Evolutionary conservation across 1,140 invertebrate genomes (phyloP), one percentile per base, ranked within the genome.

Genomic region (Thaumetopoea pityocampa): DNA sequence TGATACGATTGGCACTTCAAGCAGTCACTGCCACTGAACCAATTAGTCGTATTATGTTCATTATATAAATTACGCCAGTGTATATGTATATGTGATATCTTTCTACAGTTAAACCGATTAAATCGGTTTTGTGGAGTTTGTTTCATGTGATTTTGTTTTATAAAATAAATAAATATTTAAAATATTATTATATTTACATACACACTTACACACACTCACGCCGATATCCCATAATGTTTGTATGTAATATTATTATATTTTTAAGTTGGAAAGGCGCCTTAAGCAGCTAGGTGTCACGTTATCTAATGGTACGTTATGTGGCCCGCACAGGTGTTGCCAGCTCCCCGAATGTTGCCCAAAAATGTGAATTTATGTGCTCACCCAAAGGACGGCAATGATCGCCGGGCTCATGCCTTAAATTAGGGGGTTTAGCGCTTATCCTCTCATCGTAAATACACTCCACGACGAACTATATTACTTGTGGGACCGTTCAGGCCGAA

Each of bases 291-390:
- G 48, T 52, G 58, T 58, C 59, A 61, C 45, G 10, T 9, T 43
- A 22, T 43, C 43, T 70, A 69, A 67, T 66, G 58, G 53, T 57
- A 52, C 38, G 44, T 70, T 61, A 66, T 61, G 62, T 63, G 51
- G 61, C 42, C 46, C 49, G 49, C 64, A 49, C 69, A 73, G 71
- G 67, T 76, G 74, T 53, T 50, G 56, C 38, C 34, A 22, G 30
- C 27, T 20, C 5, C 41, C 51, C 46, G 27, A 42, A 49, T 63
- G 51, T 55, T 56, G 70, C 61, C 64, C 71, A 66, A 74, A 77
- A 80, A 74, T 73, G 72, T 65, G 70, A 78, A 80, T 80, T 80
- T 80, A 80, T 78, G 62, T 67, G 45, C 44, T 45, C 60, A 38
- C 51, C 61, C 66, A 43, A 41, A 53, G 60, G 66, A 59, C 67